These are phyloP conservation scores for Trinectes maculatus DNA, from an alignment of 2,113 vertebrate genomes.

Conservation along the genomic window DNA sequence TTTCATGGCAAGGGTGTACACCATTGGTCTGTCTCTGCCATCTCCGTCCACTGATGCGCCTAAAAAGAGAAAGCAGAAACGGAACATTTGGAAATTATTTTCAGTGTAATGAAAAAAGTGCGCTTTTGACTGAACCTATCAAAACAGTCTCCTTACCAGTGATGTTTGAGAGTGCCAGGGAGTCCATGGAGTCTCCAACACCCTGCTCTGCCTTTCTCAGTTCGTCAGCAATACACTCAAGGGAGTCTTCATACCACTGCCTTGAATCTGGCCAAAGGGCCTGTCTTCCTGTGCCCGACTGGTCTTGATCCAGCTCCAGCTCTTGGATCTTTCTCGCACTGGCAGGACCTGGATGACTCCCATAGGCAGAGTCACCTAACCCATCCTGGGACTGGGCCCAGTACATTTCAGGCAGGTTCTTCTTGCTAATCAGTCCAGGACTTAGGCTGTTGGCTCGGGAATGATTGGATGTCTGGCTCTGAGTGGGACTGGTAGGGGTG, in stretches of 20 bases:
- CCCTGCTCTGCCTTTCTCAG: constrained; percentile 89
- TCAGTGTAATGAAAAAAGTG: not conserved
- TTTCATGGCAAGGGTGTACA: constrained; percentile 87
- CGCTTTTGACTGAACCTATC: not conserved
- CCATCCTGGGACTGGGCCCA: constrained; percentile 97
- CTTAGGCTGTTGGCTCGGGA: constrained; percentile 81
- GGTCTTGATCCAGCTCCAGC: constrained; percentile 88
- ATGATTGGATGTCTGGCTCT: constrained; percentile 68
- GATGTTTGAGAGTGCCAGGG: constrained; percentile 94
- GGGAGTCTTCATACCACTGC: constrained; percentile 91
- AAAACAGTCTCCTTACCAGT: constrained; percentile 84
- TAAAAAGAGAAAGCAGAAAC: constrained; percentile 52
- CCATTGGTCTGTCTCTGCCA: constrained; percentile 82
- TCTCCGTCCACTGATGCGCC: constrained; percentile 92
- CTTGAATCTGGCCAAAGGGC: constrained; percentile 85
- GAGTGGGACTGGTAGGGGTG: constrained; percentile 66
- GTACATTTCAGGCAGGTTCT: constrained; percentile 92
- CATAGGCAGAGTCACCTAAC: constrained; percentile 94
- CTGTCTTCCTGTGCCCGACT: constrained; percentile 50
- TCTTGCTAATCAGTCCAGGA: constrained; percentile 87
- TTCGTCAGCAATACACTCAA: constrained; percentile 90
- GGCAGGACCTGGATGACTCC: constrained; percentile 94
- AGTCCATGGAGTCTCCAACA: constrained; percentile 94
- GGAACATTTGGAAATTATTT: not conserved
- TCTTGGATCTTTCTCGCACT: constrained; percentile 95